Conservation (phyloP, 2,888 invertebrate genomes). For the Chymomyza amoena region DNA sequence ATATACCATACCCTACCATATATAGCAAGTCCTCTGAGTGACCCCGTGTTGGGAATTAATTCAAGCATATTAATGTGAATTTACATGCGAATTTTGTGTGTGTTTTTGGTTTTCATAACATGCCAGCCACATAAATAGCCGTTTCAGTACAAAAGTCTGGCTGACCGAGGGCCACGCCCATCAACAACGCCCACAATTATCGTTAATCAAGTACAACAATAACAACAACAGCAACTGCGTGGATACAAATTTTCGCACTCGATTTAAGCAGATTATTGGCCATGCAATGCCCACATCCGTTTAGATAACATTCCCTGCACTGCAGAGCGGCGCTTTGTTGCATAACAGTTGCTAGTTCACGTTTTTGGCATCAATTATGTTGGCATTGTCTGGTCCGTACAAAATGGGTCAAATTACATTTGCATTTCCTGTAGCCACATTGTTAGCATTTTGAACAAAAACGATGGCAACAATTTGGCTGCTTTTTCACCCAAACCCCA, state of each 20-base stretch:
- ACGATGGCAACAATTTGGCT: too few relatives aligned
- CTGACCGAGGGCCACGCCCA: constrained; percentile 1
- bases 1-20: neutral
- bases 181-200: constrained; percentile 4
- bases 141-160: neutral
- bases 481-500: too few relatives aligned
- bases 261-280: constrained; percentile 24
- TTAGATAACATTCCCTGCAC: neutral
- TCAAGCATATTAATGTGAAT: constrained; percentile 65
- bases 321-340: neutral
- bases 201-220: constrained; percentile 31
- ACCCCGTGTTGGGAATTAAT: constrained; percentile 57
- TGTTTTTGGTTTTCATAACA: constrained; percentile 53
- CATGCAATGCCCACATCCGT: constrained; percentile 8
- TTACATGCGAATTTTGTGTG: constrained; percentile 46
- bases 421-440: neutral
- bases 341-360: constrained; percentile 10
- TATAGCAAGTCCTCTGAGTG: constrained; percentile 3
- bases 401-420: neutral
- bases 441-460: too few relatives aligned
- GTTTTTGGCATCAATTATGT: constrained; percentile 24
- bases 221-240: neutral
- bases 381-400: neutral
- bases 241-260: neutral
- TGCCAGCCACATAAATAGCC: constrained; percentile 9